Evolutionary conservation across 2,113 vertebrate genomes (phyloP), one percentile per base, ranked within the genome.

Genomic region (Varanus salvator): DNA sequence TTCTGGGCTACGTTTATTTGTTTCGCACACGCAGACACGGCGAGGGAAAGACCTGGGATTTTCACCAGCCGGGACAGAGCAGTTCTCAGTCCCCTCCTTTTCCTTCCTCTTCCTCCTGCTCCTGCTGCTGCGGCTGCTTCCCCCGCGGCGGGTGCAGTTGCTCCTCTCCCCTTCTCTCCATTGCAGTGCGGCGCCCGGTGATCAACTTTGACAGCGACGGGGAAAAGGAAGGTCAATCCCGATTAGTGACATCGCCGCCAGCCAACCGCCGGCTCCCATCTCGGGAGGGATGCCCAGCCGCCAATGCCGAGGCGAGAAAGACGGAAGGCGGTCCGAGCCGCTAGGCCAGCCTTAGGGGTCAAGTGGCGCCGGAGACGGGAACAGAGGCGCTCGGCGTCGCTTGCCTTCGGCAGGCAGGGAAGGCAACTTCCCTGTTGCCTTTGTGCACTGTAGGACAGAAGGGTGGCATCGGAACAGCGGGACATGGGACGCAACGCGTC

Each of bases 141-240:
- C 80, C 71, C 1, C 64, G 83, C 90, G 80, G 88, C 91, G 44
- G 93, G 86, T 34, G 60, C 80, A 50, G 50, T 60, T 11, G 77
- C 85, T 64, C 64, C 60, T 87, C 48, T 78, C 44, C 57, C 89
- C 81, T 89, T 93, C 89, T 87, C 93, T 95, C 94, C 96, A 95
- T 95, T 8, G 91, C 94, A 69, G 90, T 57, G 88, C 89, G 7
- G 86, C 90, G 68, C 92, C 87, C 76, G 90, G 64, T 34, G 90
- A 90, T 89, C 89, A 60, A 77, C 91, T 87, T 87, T 85, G 94
- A 83, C 92, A 38, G 93, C 31, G 84, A 48, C 54, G 3, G 87
- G 84, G 57, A 82, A 50, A 34, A 15, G 15, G 64, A 2, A 52
- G 78, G 88, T 12, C 92, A 9, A n/a, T 25, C 48, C 66, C 1